Base-by-base conservation (phyloP, 2,888 invertebrate species). In the Torymus texanus region DNA sequence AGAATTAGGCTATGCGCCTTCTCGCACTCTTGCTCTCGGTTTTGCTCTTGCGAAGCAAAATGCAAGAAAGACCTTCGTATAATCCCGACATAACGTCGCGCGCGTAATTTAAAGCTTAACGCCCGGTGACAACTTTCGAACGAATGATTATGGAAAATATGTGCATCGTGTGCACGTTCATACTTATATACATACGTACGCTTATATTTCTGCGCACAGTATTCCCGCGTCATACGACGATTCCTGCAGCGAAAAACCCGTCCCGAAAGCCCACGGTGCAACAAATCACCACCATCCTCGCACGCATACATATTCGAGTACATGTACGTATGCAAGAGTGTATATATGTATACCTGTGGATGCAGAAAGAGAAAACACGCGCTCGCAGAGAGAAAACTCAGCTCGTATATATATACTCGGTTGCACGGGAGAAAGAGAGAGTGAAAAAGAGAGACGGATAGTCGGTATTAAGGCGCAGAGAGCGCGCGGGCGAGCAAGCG, bases 361-460 rank as follows among this genome's bases (percentile, higher is more conserved):
- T 51, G 41, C 65, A 76, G 77, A 80, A 74, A 80, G 80, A 78
- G 80, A 77, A 77, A 77, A 65, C 51, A 12, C 56, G 18, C 63
- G 63, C 29, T n/a, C 24, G 12, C 63, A 5, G 14, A 3, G 41
- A 14, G 24, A 41, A 11, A 16, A 41, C 13, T 55, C 29, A 41
- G 8, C 8, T 41, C 41, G 29, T 24, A 21, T 21, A 11, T 24
- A 21, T 21, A 11, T 14, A 11, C 10, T 21, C 63, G 51, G 8
- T 1, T 8, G 41, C 41, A 8, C 21, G 75, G 18, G 75, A 63
- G 76, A 73, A 76, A 70, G 82, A 73, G 79, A 61, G 77, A 70
- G 73, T 18, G 78, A 75, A 68, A 75, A 67, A 67, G 82, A 82
- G 84, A 61, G 21, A 55, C 76, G 41, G 41, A 41, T 41, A 41